These are phyloP conservation scores for Triplophysa rosa DNA, from an alignment of 2,113 vertebrate species.

Conservation along the genomic window DNA sequence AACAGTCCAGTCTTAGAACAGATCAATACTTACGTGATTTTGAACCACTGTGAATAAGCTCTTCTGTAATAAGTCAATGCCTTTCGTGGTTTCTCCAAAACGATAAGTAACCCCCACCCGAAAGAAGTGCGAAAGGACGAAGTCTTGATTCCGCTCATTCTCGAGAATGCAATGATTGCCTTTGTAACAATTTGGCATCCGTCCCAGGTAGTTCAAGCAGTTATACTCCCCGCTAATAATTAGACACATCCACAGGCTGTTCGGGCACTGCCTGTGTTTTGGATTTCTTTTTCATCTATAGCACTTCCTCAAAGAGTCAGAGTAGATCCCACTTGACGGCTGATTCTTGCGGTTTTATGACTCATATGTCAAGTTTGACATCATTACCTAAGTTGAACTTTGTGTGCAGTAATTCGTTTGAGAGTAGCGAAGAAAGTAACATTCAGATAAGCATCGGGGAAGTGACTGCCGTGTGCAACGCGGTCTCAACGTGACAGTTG, in stretches of 20 bases:
- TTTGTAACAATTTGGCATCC: constrained; percentile 51
- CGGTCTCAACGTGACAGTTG: neutral
- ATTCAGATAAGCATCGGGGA: neutral
- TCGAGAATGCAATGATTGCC: constrained; percentile 35
- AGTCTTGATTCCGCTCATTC: constrained; percentile 25
- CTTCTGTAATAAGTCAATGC: constrained; percentile 14
- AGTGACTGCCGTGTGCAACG: neutral
- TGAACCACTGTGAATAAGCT: constrained; percentile 34
- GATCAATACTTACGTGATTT: constrained; percentile 47
- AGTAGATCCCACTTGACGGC: neutral
- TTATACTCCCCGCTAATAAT: constrained; percentile 41
- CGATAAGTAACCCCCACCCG: constrained; percentile 18
- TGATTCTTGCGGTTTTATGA: neutral
- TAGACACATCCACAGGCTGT: constrained; percentile 35
- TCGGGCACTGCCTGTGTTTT: constrained; percentile 41
- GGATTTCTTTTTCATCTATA: constrained; percentile 12
- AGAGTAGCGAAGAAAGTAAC: neutral
- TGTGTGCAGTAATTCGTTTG: neutral
- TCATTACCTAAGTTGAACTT: neutral
- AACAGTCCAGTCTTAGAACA: neutral
- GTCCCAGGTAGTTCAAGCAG: constrained; percentile 46
- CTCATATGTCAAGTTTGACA: constrained; percentile 3
- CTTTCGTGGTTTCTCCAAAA: constrained; percentile 11
- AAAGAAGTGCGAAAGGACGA: constrained; percentile 28
- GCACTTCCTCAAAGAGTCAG: constrained; percentile 17